Conservation (phyloP, 2,797 vertebrate genomes). For the Chaetodon trifasciatus region DNA sequence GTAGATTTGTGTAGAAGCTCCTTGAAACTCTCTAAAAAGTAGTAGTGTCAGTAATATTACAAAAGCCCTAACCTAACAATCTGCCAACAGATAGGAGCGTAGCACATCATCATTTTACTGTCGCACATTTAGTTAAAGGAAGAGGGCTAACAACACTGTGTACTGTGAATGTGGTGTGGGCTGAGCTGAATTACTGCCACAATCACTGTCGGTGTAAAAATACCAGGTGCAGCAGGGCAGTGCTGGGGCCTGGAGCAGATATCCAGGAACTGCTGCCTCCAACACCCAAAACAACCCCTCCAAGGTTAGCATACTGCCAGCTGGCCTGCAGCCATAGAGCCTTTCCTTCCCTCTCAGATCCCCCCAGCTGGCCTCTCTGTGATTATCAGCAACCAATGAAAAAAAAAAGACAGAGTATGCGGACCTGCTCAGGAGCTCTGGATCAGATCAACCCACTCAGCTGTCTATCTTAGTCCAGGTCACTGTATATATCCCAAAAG, state of each 20-base stretch:
- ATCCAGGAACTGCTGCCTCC: conserved; percentile 58
- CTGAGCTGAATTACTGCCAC: conserved; percentile 36
- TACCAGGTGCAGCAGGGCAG: conserved; percentile 66
- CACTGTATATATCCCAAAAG: neutral
- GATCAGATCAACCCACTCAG: conserved; percentile 18
- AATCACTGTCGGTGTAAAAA: conserved; percentile 64
- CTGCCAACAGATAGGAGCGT: neutral
- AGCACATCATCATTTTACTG: conserved; percentile 3
- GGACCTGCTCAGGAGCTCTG: conserved; percentile 41
- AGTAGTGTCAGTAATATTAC: neutral
- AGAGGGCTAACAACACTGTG: neutral
- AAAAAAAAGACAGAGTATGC: conserved; percentile 31
- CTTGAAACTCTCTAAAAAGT: neutral
- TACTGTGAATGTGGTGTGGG: conserved; percentile 12
- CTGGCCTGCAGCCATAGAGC: conserved; percentile 60
- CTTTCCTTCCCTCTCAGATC: conserved; percentile 44
- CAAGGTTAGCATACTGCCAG: conserved; percentile 62
- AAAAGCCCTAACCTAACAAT: neutral
- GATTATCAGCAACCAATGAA: conserved; percentile 49
- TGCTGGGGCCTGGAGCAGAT: conserved; percentile 41
- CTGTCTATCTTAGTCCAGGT: neutral
- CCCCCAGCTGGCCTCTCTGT: conserved; percentile 51
- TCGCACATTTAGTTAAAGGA: neutral
- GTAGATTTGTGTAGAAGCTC: neutral
- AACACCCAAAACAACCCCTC: conserved; percentile 65